Base-by-base conservation (phyloP, 1,140 invertebrate species). In the Phymastichus coffea region DNA sequence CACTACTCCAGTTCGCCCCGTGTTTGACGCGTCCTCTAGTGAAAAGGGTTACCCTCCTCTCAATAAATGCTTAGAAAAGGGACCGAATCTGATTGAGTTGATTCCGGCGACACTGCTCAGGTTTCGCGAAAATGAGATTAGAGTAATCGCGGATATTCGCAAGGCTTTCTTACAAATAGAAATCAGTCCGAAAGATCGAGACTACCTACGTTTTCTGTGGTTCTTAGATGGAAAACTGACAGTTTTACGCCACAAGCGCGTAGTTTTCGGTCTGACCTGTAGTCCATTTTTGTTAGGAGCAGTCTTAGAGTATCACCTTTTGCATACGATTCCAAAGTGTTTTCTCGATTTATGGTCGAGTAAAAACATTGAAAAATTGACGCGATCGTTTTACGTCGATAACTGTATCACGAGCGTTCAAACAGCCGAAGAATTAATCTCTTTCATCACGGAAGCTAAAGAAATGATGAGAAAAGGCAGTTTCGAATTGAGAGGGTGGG, bases 31-130 rank as follows among this genome's bases (percentile, higher is more conserved):
- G 12, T 75, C 71, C 8, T 63, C 65, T 0, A 67, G 59, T 15
- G 38, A 56, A 25, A 58, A 56, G 19, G 47, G 44, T n/a, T 47
- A 26, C 22, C 62, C 69, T 10, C 73, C 73, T 0, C 61, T 78
- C 15, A 80, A 80, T 57, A 44, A 78, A 9, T 79, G 73, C 58
- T 52, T 78, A 6, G 73, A 75, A 44, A 76, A 71, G 28, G 65
- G 57, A 52, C 66, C 26, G 15, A 47, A 43, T 51, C 35, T 56
- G 8, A 61, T 61, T 26, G 59, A 61, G n/a, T 43, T 61, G 10
- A 56, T 61, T 30, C 44, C 59, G 4, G 38, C 30, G 3, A 4
- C 46, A 35, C 43, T 61, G 17, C 37, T 63, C 17, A 44, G 48
- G 30, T 57, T 63, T 28, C 41, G 59, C 15, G 67, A 71, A 37